Percentiles rank a stretch among this genome's conserved stretches.
These are phyloP conservation scores for Lordiphosa andalusiaca DNA, from an alignment of 2,888 invertebrate genomes.

Conservation along the genomic window DNA sequence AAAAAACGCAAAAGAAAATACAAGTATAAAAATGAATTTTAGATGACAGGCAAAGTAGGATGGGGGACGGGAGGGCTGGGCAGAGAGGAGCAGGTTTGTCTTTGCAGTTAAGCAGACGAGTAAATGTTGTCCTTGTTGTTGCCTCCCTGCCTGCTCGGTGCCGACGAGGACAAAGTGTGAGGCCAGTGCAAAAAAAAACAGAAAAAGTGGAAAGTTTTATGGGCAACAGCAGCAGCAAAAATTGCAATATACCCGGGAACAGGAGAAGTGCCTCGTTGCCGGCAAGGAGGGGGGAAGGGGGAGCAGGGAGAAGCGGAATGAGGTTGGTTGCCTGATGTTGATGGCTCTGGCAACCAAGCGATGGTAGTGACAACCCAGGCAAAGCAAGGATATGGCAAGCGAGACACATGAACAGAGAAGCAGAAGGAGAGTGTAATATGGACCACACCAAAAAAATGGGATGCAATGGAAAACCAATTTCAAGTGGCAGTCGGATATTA, in stretches of 20 bases:
- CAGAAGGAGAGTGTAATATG: conserved; percentile 12
- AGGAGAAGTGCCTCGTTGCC: conserved; percentile 11
- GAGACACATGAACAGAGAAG: conserved; percentile 6
- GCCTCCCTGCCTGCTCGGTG: conserved; percentile 30
- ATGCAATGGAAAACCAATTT: conserved; percentile 38
- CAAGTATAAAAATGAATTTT: conserved; percentile 77
- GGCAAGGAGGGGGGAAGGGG: not conserved
- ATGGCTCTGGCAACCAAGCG: conserved; percentile 55
- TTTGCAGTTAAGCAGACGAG: conserved; percentile 76
- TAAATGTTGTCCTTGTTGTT: conserved; percentile 74
- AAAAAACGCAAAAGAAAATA: conserved; percentile 46
- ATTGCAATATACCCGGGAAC: conserved; percentile 68
- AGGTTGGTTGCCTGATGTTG: conserved; percentile 47
- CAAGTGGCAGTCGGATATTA: conserved; percentile 14
- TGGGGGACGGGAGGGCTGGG: conserved; percentile 1
- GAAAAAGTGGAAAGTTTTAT: conserved; percentile 74
- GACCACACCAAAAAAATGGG: conserved; percentile 14
- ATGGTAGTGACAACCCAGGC: conserved; percentile 49
- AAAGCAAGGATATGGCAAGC: conserved; percentile 11
- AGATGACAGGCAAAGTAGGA: conserved; percentile 71
- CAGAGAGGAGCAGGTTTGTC: conserved; percentile 58
- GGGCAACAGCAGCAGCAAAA: conserved; percentile 75
- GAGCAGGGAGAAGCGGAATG: not conserved
- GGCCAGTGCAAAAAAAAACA: conserved; percentile 28
- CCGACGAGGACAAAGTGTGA: conserved; percentile 45